Percentiles rank a stretch among this genome's conserved stretches.
Evolutionary conservation across 2,888 invertebrate genomes (phyloP).

Genomic region (Drosophila gaucha): DNA sequence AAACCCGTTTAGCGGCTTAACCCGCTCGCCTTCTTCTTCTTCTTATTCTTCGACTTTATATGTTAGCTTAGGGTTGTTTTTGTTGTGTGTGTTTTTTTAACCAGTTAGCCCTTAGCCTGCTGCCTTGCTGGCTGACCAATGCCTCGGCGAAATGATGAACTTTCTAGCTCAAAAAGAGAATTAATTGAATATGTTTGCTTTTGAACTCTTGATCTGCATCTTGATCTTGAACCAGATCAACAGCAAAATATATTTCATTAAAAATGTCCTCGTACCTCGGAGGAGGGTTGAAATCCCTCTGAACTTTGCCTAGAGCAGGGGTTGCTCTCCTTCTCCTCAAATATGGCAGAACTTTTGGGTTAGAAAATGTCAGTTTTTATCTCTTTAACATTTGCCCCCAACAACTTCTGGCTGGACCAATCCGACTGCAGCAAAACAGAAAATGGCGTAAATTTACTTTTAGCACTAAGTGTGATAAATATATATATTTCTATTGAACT

Average conservation of each 20-base stretch:
- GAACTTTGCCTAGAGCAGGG: conserved; percentile 40
- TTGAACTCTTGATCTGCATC: conserved; percentile 60
- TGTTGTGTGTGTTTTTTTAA: neutral
- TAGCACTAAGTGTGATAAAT: neutral
- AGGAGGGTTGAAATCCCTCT: conserved; percentile 29
- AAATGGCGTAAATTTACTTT: conserved; percentile 25
- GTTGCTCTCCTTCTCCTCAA: conserved; percentile 45
- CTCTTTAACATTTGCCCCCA: neutral
- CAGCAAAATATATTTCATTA: conserved; percentile 60
- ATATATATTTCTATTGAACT: neutral
- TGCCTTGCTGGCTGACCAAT: conserved; percentile 42
- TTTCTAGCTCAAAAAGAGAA: conserved; percentile 47
- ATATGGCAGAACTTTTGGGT: conserved; percentile 69
- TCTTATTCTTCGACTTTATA: too few species aligned
- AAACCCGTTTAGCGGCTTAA: conserved; percentile 72
- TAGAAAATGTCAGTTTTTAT: conserved; percentile 64
- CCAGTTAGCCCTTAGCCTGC: neutral
- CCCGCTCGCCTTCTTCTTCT: neutral
- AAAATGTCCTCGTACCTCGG: conserved; percentile 57
- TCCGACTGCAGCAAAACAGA: conserved; percentile 8
- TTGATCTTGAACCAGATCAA: conserved; percentile 38
- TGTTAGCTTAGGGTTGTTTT: conserved; percentile 49
- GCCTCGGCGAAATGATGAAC: conserved; percentile 57
- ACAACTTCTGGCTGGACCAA: conserved; percentile 46
- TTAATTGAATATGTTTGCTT: conserved; percentile 67